A percentile compares a stretch with the other conserved stretches of the same genome.
phyloP scores from a whole-genome alignment of 1,140 invertebrate species.

The Nasonia longicornis region DNA sequence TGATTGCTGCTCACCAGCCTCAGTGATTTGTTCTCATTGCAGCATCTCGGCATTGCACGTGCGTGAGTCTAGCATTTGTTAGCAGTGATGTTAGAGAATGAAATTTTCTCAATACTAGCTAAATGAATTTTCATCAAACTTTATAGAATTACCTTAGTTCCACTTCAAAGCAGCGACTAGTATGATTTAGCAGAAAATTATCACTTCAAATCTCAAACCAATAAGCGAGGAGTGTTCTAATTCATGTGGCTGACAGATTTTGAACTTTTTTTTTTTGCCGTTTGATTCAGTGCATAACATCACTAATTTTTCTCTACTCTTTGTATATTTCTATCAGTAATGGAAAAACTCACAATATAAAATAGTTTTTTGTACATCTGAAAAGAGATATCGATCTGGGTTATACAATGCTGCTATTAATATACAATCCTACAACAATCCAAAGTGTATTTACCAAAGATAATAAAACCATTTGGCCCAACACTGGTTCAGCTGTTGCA shows the following conservation, averaged over 20 bases:
- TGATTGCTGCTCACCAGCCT: constrained; percentile 65
- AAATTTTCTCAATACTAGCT: background rate
- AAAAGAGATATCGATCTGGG: background rate
- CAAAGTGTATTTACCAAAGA: constrained; percentile 28
- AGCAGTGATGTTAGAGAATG: background rate
- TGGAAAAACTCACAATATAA: constrained; percentile 41
- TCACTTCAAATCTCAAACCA: constrained; percentile 29
- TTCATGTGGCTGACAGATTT: constrained; percentile 8
- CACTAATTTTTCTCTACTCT: constrained; percentile 26
- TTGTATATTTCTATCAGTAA: constrained; percentile 23
- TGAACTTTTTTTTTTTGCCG: constrained; percentile 10
- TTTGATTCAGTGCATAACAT: constrained; percentile 22
- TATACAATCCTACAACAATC: background rate
- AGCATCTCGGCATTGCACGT: constrained; percentile 70
- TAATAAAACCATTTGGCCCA: constrained; percentile 39
- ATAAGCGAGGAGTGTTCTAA: background rate
- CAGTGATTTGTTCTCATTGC: constrained; percentile 68
- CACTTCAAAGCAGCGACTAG: constrained; percentile 43
- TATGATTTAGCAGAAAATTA: constrained; percentile 19
- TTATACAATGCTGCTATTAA: background rate
- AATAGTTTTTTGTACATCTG: constrained; percentile 45
- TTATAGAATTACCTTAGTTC: constrained; percentile 29
- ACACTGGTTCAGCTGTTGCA: constrained; percentile 33
- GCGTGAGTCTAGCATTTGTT: constrained; percentile 41
- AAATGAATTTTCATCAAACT: background rate